Evolutionary conservation across 2,797 vertebrate genomes (phyloP).

Genomic region (Bradypodion pumilum): DNA sequence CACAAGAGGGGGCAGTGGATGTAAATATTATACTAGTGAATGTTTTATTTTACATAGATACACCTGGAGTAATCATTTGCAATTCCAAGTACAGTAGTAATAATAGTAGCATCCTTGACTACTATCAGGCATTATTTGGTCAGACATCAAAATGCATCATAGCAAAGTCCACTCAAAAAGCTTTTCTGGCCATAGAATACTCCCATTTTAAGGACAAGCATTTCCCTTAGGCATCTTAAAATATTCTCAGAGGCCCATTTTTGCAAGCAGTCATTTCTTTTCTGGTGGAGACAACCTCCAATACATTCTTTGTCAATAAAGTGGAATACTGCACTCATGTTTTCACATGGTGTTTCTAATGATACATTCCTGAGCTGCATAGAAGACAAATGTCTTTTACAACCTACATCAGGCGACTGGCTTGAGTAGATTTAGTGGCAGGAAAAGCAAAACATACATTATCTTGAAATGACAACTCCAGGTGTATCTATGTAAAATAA

Average conservation of each 20-base stretch:
- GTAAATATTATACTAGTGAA: conserved; percentile 1
- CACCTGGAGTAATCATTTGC: conserved; percentile 4
- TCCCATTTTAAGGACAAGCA: neutral
- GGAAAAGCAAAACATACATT: conserved; percentile 5
- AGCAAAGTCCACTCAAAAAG: too few relatives aligned
- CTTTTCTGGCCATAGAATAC: neutral
- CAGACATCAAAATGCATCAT: neutral
- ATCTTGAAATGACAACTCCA: neutral
- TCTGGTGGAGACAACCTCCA: conserved; percentile 9
- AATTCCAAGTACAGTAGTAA: too few relatives aligned
- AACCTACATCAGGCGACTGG: neutral
- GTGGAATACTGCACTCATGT: rapidly evolving
- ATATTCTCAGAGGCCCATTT: neutral
- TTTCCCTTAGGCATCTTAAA: neutral
- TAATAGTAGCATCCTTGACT: too few relatives aligned
- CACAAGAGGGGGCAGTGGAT: too few relatives aligned
- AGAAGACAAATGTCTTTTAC: conserved; percentile 40
- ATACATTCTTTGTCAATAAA: conserved; percentile 24
- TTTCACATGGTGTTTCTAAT: conserved; percentile 30
- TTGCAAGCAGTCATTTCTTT: neutral
- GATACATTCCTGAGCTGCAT: neutral
- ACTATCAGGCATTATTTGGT: neutral
- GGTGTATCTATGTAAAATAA: conserved; percentile 14
- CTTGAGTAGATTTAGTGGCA: neutral
- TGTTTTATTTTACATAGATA: conserved; percentile 12